phyloP scores from a whole-genome alignment of 2,888 invertebrate species.

The Drosophila limbata region DNA sequence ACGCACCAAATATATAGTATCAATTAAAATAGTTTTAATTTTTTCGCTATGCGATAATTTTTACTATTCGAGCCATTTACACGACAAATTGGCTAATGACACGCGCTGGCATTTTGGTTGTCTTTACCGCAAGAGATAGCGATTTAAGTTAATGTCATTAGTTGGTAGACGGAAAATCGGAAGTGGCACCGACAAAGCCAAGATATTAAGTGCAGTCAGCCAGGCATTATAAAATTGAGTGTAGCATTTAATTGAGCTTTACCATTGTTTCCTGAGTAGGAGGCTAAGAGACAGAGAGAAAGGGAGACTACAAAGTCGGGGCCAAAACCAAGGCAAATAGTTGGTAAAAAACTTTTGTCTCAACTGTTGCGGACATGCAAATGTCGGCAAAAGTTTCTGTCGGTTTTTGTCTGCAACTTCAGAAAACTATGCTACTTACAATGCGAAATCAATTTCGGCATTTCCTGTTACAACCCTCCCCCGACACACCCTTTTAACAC shows the following conservation, averaged over 20 bases:
- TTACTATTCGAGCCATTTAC: slow-evolving; percentile 22
- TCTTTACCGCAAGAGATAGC: slow-evolving; percentile 63
- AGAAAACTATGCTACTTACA: slow-evolving; percentile 67
- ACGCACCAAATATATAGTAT: slow-evolving; percentile 47
- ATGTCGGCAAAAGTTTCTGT: slow-evolving; percentile 55
- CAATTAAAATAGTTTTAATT: slow-evolving; percentile 73
- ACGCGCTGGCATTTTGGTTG: slow-evolving; percentile 63
- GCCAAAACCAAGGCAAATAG: slow-evolving; percentile 47
- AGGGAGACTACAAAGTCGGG: neutral
- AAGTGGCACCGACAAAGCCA: slow-evolving; percentile 59
- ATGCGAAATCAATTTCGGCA: slow-evolving; percentile 72
- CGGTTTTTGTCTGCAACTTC: slow-evolving; percentile 52
- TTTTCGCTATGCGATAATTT: slow-evolving; percentile 56
- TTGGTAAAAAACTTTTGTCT: slow-evolving; percentile 55
- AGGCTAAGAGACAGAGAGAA: neutral
- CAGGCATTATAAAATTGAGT: slow-evolving; percentile 60
- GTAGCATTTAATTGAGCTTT: slow-evolving; percentile 70
- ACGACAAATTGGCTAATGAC: slow-evolving; percentile 67
- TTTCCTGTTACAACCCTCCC: slow-evolving; percentile 53
- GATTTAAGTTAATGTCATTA: slow-evolving; percentile 69
- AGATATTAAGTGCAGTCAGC: slow-evolving; percentile 23
- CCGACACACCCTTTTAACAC: slow-evolving; percentile 28
- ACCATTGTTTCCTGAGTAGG: slow-evolving; percentile 15
- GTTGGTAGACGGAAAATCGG: slow-evolving; percentile 37
- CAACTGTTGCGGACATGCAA: slow-evolving; percentile 78